Conservation (phyloP, 2,797 vertebrate genomes). For the Margarornis squamiger region DNA sequence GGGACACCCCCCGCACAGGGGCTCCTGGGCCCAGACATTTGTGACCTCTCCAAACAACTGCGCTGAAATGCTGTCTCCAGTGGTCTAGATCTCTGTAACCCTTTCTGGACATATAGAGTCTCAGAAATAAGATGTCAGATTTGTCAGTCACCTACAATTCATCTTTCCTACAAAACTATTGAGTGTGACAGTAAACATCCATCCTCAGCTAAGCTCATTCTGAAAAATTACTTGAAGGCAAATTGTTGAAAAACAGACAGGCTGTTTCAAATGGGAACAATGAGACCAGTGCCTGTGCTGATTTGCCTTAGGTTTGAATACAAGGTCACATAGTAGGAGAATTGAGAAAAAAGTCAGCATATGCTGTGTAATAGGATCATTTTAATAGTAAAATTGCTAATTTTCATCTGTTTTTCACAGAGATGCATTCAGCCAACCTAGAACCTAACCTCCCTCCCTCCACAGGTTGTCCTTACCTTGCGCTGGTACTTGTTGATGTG, state of each 20-base stretch:
- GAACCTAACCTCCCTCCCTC: not conserved
- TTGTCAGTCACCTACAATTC: not conserved
- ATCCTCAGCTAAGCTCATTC: not conserved
- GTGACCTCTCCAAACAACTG: not conserved
- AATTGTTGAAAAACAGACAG: not conserved
- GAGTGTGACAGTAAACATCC: slow-evolving; percentile 21
- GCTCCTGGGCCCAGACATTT: not conserved
- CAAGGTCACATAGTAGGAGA: not conserved
- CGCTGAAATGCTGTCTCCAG: not conserved
- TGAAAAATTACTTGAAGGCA: slow-evolving; percentile 43
- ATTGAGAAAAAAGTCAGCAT: not conserved
- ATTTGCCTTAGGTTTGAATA: not conserved
- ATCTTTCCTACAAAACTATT: not conserved
- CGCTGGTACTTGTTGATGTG: not conserved
- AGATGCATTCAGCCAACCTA: not conserved
- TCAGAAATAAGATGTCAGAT: not conserved
- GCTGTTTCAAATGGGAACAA: not conserved
- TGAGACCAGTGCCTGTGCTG: not conserved
- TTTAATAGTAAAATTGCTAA: not conserved
- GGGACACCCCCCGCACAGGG: not conserved
- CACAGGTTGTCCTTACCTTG: not conserved
- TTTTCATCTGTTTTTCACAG: not conserved
- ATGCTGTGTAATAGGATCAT: not conserved
- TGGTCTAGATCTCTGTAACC: not conserved
- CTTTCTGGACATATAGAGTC: not conserved